phyloP scores from a whole-genome alignment of 1,140 invertebrate genomes.

The Brachionus manjavacas region DNA sequence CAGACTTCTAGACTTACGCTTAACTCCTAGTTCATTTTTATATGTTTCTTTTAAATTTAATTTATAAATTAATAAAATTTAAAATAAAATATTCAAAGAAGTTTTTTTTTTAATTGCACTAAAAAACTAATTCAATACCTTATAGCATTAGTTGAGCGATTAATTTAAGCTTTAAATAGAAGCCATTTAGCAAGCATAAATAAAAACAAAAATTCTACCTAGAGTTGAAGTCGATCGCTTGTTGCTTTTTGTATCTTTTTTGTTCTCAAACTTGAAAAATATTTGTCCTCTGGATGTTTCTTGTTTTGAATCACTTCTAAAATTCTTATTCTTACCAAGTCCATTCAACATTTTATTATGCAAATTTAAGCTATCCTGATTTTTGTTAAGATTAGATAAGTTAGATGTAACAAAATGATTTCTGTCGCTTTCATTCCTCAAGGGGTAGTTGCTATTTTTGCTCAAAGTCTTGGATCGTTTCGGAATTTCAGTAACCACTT shows the following conservation, averaged over 20 bases:
- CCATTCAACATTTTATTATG: neutral
- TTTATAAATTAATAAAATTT: too few relatives aligned
- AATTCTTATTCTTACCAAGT: neutral
- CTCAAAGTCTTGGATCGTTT: neutral
- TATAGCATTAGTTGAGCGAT: neutral
- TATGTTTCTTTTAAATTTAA: neutral
- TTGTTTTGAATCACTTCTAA: neutral
- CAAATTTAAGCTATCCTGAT: neutral
- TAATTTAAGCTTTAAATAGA: neutral
- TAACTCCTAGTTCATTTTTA: conserved; percentile 27
- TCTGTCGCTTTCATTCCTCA: neutral
- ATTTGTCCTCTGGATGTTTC: neutral
- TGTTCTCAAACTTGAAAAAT: neutral
- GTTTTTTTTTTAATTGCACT: neutral
- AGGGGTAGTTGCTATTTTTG: neutral
- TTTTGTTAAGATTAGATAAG: neutral
- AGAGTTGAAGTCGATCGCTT: conserved; percentile 12
- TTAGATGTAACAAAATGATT: conserved; percentile 28
- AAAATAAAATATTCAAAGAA: too few relatives aligned
- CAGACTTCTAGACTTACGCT: neutral
- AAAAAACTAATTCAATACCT: neutral
- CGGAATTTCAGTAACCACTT: neutral
- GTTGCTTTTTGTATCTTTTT: neutral
- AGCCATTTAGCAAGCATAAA: neutral
- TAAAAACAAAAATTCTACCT: neutral